These are phyloP conservation scores for Rhinolophus ferrumequinum DNA, from an alignment of 2,113 vertebrate genomes.

Conservation along the genomic window DNA sequence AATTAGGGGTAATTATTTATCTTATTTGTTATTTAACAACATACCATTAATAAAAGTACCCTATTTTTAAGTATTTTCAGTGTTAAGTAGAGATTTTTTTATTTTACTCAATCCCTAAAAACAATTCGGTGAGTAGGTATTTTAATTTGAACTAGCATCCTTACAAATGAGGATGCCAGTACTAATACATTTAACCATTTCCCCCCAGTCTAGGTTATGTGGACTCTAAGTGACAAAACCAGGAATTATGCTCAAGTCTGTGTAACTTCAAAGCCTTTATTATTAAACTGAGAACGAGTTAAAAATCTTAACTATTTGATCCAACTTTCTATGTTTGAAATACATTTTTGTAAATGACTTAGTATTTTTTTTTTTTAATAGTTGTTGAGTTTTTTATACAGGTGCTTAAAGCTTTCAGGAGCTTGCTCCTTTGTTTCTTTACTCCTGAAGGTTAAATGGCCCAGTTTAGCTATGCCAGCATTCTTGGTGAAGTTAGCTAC, in stretches of 20 bases:
- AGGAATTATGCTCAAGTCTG: neutral
- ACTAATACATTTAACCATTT: neutral
- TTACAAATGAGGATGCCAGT: neutral
- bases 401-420: neutral
- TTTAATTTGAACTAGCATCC: neutral
- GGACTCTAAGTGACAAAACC: neutral
- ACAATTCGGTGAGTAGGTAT: neutral
- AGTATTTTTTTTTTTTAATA: neutral
- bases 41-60: neutral
- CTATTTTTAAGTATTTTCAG: neutral
- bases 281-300: neutral
- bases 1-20: neutral
- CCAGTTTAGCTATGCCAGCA: conserved; percentile 27
- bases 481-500: conserved; percentile 27
- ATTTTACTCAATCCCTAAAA: neutral
- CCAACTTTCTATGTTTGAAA: conserved; percentile 4
- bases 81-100: neutral
- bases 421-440: neutral
- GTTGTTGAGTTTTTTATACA: neutral
- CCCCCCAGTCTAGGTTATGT: neutral
- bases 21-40: neutral
- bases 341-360: neutral
- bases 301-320: neutral
- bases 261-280: neutral
- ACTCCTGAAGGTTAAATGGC: conserved; percentile 40